Percentiles rank a stretch among this genome's conserved stretches.
Conservation (phyloP, 2,113 vertebrate species). For the Pseudois nayaur region DNA sequence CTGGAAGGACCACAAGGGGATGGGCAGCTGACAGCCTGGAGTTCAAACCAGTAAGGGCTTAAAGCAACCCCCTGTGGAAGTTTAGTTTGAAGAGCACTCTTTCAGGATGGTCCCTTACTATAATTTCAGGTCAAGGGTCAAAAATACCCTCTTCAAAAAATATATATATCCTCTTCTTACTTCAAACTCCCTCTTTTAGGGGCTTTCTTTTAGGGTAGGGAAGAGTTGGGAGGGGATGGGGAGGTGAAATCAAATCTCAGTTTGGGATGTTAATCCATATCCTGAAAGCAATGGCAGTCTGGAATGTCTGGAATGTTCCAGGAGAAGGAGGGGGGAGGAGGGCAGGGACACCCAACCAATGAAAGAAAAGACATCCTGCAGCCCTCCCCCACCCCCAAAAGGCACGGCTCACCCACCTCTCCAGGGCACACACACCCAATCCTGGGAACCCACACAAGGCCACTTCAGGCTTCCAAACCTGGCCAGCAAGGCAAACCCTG, state of each 20-base stretch:
- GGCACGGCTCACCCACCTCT: slow-evolving; percentile 11
- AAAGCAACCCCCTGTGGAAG: not conserved
- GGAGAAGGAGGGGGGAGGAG: slow-evolving; percentile 49
- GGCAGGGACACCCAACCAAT: slow-evolving; percentile 57
- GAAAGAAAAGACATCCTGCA: slow-evolving; percentile 9
- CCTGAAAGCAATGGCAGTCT: slow-evolving; percentile 59
- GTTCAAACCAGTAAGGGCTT: not conserved
- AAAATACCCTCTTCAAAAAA: not conserved
- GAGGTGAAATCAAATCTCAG: slow-evolving; percentile 63
- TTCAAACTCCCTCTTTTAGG: not conserved
- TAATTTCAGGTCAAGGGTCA: slow-evolving; percentile 11
- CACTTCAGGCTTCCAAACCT: not conserved
- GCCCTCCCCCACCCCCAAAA: not conserved
- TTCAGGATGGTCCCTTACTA: not conserved
- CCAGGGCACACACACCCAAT: slow-evolving; percentile 3
- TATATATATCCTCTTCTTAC: not conserved
- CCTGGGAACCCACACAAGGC: not conserved
- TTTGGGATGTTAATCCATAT: slow-evolving; percentile 66
- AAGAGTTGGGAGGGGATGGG: not conserved
- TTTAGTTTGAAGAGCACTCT: not conserved
- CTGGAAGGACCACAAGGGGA: not conserved
- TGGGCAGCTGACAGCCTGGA: not conserved
- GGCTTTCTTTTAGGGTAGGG: not conserved
- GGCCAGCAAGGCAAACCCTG: not conserved
- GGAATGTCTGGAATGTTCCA: slow-evolving; percentile 76